Conservation (phyloP, 2,113 vertebrate species). For the Misgurnus mizolepis region DNA sequence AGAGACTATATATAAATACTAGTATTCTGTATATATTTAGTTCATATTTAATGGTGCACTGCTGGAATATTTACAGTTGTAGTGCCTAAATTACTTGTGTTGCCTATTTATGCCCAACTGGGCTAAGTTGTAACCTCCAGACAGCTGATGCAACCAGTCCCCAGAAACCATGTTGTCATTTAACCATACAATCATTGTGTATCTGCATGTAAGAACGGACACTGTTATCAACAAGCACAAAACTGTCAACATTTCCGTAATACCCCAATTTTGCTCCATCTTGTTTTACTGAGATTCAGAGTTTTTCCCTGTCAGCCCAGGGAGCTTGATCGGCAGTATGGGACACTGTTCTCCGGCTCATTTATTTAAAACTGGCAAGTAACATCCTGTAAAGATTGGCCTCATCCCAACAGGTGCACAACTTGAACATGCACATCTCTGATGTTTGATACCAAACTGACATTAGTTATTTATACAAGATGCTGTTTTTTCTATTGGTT, state of each 20-base stretch:
- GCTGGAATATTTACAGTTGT: no score
- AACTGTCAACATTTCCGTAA: background rate
- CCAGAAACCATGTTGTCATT: background rate
- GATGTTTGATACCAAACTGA: background rate
- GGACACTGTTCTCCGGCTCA: background rate
- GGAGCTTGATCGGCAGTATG: background rate
- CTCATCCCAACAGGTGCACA: background rate
- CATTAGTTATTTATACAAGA: background rate
- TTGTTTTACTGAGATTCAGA: constrained; percentile 1
- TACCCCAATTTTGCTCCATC: background rate
- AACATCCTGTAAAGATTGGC: background rate
- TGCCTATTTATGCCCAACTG: no score
- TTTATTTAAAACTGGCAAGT: constrained; percentile 19
- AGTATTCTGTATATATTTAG: no score
- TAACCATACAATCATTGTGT: background rate
- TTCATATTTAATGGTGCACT: no score
- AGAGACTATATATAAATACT: no score
- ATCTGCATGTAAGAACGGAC: constrained; percentile 2
- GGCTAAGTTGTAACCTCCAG: no score
- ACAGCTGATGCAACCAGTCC: no score
- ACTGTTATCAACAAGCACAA: background rate
- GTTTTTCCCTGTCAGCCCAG: constrained; percentile 1
- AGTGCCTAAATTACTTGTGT: no score
- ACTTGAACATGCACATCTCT: no score
- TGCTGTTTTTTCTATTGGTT: background rate